Base-by-base conservation (phyloP, 2,797 vertebrate genomes). In the Cryptoprocta ferox region DNA sequence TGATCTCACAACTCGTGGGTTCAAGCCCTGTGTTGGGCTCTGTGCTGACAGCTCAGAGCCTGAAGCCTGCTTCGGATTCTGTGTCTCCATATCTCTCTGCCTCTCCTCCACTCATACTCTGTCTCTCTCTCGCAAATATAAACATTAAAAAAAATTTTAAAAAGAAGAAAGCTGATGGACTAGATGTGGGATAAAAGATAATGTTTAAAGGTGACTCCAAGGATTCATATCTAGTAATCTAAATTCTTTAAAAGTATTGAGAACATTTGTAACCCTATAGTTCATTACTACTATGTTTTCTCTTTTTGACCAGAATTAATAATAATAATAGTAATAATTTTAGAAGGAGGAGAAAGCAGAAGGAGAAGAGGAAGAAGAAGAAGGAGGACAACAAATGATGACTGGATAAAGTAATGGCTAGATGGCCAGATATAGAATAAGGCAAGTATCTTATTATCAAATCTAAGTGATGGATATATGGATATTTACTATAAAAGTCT, bases 171-270 rank as follows among this genome's bases (percentile, higher is more conserved):
- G 53, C 1, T 2, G 42, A 89, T 48, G n/a, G 4, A 56, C 24
- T 28, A 63, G 32, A 71, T 28, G 15, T 50, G 39, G 45, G 11
- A 37, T 39, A 83, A 26, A 73, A 76, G 5, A 65, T 21, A 85
- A 78, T 28, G 53, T 50, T 85, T n/a, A 83, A 73, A 92, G 28
- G 35, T 65, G 13, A 61, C 63, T 61, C 8, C n/a, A 85, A 35
- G 19, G n/a, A 48, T 35, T 75, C 56, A 68, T 11, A 94, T 61
- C 21, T 26, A 28, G 18, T 13, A 18, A 56, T 83, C 24, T 35
- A 91, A 94, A 78, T 78, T 88, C n/a, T 89, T 66, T 56, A 75
- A 1, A 91, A 87, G 81, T 86, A 63, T 82, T 45, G 12, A 80
- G 19, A 28, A 92, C n/a, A 66, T 70, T 53, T 73, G 15, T 68